Conservation (phyloP, 2,113 vertebrate species). For the Haemorhous mexicanus region DNA sequence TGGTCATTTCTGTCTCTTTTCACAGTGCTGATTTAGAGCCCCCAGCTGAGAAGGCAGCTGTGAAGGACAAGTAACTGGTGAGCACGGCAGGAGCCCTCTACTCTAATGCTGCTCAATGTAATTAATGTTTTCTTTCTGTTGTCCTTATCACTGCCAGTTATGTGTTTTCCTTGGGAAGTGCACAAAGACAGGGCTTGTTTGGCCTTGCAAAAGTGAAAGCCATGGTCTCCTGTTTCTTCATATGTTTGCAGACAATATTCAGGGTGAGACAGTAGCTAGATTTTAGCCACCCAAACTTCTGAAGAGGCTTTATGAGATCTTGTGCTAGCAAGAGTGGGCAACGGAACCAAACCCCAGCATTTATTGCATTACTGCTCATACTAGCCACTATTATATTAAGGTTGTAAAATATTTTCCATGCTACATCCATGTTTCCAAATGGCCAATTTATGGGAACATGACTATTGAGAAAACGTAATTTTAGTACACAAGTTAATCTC, state of each 20-base stretch:
- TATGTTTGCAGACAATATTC: background rate
- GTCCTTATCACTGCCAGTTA: conserved; percentile 41
- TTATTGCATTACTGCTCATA: background rate
- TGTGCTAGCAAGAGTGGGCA: background rate
- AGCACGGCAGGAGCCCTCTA: conserved; percentile 36
- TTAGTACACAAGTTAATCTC: background rate
- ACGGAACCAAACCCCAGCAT: accelerated
- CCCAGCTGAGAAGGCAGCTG: conserved; percentile 72
- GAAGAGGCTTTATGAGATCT: background rate
- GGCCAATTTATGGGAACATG: background rate
- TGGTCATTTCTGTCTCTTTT: conserved; percentile 57
- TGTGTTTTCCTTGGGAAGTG: conserved; percentile 8
- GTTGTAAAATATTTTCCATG: background rate
- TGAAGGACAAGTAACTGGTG: conserved; percentile 38
- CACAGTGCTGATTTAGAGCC: conserved; percentile 47
- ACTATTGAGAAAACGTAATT: background rate
- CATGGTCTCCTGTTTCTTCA: background rate
- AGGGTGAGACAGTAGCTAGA: background rate
- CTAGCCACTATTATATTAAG: background rate
- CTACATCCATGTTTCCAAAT: background rate
- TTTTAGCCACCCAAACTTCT: background rate
- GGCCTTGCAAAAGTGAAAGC: conserved; percentile 11
- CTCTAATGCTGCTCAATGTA: conserved; percentile 50
- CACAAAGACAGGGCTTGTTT: background rate
- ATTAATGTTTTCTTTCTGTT: conserved; percentile 57